phyloP scores from a whole-genome alignment of 2,113 vertebrate species.

The Rhinichthys klamathensis region DNA sequence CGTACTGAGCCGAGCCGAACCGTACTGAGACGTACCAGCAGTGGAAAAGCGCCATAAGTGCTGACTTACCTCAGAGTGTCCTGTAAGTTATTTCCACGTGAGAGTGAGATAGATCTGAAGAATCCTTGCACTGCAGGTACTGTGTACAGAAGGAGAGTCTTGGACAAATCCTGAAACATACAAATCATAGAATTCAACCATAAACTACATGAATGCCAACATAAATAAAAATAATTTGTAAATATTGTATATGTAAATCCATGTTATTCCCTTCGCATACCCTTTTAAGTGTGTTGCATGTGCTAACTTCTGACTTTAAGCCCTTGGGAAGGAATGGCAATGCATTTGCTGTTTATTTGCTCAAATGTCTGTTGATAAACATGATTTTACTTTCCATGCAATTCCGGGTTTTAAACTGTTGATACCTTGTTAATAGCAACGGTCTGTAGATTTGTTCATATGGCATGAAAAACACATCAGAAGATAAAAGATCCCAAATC shows the following conservation, averaged over 20 bases:
- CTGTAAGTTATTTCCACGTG: slow-evolving; percentile 96
- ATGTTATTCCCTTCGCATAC: neutral
- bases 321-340: too few species aligned
- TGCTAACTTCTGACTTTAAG: neutral
- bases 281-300: neutral
- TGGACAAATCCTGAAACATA: slow-evolving; percentile 87
- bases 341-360: too few species aligned
- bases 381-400: too few species aligned
- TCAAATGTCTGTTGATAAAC: too few species aligned
- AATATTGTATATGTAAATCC: neutral
- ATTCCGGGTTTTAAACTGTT: too few species aligned
- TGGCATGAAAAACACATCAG: neutral
- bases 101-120: slow-evolving; percentile 96
- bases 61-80: slow-evolving; percentile 90
- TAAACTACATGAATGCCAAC: neutral
- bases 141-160: slow-evolving; percentile 93
- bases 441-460: too few species aligned
- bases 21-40: too few species aligned
- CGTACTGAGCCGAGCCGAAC: too few species aligned
- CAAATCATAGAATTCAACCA: neutral
- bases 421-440: too few species aligned
- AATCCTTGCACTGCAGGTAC: slow-evolving; percentile 98
- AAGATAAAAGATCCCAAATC: neutral
- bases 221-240: neutral
- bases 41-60: neutral